phyloP scores from a whole-genome alignment of 2,888 invertebrate species.

The Pseudococcus jackbeardsleyi region DNA sequence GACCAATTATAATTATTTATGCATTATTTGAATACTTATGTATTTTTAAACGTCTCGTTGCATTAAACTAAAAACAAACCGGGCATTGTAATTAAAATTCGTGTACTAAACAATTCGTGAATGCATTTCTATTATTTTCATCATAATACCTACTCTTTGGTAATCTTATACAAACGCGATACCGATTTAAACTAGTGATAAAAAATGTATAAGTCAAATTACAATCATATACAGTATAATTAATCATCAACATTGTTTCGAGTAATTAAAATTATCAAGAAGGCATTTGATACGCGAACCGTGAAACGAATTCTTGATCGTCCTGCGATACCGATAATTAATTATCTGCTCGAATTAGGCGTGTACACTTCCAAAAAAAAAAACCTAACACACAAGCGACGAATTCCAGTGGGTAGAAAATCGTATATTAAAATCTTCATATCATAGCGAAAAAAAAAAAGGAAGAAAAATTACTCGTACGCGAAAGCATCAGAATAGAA shows the following conservation, averaged over 20 bases:
- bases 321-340: slow-evolving; percentile 37
- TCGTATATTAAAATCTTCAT: slow-evolving; percentile 19
- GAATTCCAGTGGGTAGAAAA: slow-evolving; percentile 40
- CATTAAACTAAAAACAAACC: not conserved
- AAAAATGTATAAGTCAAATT: slow-evolving; percentile 40
- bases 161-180: not conserved
- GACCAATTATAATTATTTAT: not conserved
- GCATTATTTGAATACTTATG: not conserved
- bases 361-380: not conserved
- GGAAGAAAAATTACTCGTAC: slow-evolving; percentile 20
- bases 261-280: slow-evolving; percentile 42
- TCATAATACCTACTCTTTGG: not conserved
- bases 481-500: not conserved
- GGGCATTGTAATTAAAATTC: not conserved
- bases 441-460: not conserved
- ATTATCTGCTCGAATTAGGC: slow-evolving; percentile 43
- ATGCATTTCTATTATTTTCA: not conserved
- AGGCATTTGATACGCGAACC: slow-evolving; percentile 21
- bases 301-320: slow-evolving; percentile 50
- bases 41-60: not conserved
- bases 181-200: slow-evolving; percentile 7
- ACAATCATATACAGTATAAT: slow-evolving; percentile 26
- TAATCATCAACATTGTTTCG: slow-evolving; percentile 42
- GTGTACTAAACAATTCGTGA: slow-evolving; percentile 9
- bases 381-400: not conserved